These are phyloP conservation scores for Lacerta viridis DNA, from an alignment of 2,797 vertebrate species.

Conservation along the genomic window DNA sequence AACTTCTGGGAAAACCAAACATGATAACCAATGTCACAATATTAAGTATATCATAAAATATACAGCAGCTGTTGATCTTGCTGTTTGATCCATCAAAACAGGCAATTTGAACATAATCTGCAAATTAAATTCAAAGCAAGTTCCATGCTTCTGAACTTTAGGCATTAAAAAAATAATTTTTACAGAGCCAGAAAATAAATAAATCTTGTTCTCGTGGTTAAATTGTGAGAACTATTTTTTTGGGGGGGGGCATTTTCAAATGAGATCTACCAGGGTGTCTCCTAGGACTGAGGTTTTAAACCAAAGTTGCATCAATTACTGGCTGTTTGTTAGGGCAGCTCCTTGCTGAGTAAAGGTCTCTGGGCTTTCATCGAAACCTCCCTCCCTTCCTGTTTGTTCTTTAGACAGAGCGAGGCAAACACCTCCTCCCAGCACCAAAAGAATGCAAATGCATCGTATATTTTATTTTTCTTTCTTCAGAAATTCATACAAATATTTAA, in stretches of 20 bases:
- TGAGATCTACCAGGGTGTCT: constrained; percentile 61
- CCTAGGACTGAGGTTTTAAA: constrained; percentile 65
- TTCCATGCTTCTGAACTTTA: constrained; percentile 40
- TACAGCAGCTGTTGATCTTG: constrained; percentile 39
- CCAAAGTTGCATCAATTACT: constrained; percentile 74
- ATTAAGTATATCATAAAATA: constrained; percentile 52
- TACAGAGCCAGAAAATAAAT: constrained; percentile 27
- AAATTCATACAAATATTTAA: constrained; percentile 51
- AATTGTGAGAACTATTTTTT: constrained; percentile 47
- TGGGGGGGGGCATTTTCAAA: constrained; percentile 51
- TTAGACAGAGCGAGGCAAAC: constrained; percentile 67
- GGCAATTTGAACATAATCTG: constrained; percentile 52
- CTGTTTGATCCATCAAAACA: constrained; percentile 60
- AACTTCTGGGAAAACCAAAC: constrained; percentile 57
- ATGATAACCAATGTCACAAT: constrained; percentile 50
- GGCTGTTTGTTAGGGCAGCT: constrained; percentile 70
- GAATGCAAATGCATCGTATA: constrained; percentile 72
- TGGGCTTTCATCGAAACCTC: constrained; percentile 60
- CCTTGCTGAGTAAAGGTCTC: constrained; percentile 66
- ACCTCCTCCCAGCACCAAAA: constrained; percentile 44
- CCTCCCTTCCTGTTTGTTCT: constrained; percentile 72
- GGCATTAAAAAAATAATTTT: background rate
- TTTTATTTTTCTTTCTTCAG: constrained; percentile 67
- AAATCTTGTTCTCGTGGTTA: constrained; percentile 56
- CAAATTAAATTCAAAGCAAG: constrained; percentile 64